Evolutionary conservation across 2,113 vertebrate genomes (phyloP), one percentile per base, ranked within the genome.

Genomic region (Microcebus griseorufus): DNA sequence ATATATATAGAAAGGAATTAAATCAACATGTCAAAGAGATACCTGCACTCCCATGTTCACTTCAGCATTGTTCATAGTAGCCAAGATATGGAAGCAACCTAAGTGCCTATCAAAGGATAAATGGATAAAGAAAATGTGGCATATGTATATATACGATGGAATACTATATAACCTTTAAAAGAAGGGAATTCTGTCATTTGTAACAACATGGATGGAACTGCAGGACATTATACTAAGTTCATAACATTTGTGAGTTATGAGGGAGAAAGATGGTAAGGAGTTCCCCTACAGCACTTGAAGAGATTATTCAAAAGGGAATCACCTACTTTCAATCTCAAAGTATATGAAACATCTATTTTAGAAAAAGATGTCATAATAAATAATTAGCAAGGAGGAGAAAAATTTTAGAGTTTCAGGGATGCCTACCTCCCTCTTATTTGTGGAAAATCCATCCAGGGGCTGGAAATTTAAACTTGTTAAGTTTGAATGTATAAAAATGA

Each of bases 291-390:
- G 85, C 42, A 58, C 37, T 58, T 76, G 29, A 84, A 67, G 34
- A 94, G 18, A 45, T 75, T 37, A 85, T 75, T 48, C 64, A 65
- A 22, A 29, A 85, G 10, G 32, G 16, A 73, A 64, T 92, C 84
- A 53, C 58, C 87, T 83, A 42, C 25, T 53, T 18, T 93, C 39
- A 39, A 3, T 84, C 58, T 88, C 78, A 90, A 96, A 97, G 79
- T 81, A 58, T 55, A 37, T 27, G 78, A 81, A 90, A 67, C 27
- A 14, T 58, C 17, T 62, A n/a, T 64, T 89, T 91, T 85, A 91
- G 53, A 81, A 72, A 93, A 65, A 64, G 29, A 84, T 80, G 14
- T 7, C 72, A 64, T 20, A 45, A 37, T 53, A 86, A 22, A 45
- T 70, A 82, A 82, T 45, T 27, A 76, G 13, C 58, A 89, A 95